phyloP scores from a whole-genome alignment of 2,888 invertebrate species.

The Elegia similella region DNA sequence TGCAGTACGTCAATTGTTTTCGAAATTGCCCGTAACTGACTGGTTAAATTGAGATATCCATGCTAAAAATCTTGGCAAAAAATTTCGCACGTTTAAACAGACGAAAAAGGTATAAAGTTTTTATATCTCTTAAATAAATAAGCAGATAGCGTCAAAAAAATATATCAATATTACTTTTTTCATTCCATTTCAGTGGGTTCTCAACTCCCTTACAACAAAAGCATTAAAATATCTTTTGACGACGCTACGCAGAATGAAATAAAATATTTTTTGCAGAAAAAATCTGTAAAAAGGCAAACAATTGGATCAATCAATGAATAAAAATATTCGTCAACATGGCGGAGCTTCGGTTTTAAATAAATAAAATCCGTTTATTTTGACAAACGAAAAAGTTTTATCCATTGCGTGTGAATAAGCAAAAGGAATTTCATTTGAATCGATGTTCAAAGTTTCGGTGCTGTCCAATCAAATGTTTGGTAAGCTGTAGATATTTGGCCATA shows the following conservation, averaged over 20 bases:
- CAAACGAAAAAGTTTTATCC: constrained; percentile 41
- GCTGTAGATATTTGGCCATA: not conserved
- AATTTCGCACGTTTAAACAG: too few relatives aligned
- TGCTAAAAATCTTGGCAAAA: too few relatives aligned
- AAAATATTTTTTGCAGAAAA: constrained; percentile 11
- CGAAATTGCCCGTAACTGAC: too few relatives aligned
- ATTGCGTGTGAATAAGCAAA: constrained; percentile 43
- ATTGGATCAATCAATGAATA: constrained; percentile 30
- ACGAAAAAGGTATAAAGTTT: too few relatives aligned
- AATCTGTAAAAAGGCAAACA: constrained; percentile 19
- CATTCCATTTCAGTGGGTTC: not conserved
- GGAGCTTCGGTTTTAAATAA: constrained; percentile 35
- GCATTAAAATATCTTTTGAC: not conserved
- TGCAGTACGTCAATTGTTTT: too few relatives aligned
- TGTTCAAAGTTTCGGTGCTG: constrained; percentile 40
- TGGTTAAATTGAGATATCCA: too few relatives aligned
- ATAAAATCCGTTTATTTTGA: constrained; percentile 38
- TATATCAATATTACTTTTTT: too few relatives aligned
- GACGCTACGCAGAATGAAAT: not conserved
- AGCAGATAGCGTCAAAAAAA: too few relatives aligned
- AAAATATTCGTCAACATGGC: constrained; percentile 29
- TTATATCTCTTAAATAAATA: too few relatives aligned
- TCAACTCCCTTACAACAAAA: not conserved
- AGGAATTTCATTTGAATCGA: constrained; percentile 55
- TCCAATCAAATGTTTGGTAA: constrained; percentile 31